Base-by-base conservation (phyloP, 2,888 invertebrate genomes). In the Caradrina kadenii region DNA sequence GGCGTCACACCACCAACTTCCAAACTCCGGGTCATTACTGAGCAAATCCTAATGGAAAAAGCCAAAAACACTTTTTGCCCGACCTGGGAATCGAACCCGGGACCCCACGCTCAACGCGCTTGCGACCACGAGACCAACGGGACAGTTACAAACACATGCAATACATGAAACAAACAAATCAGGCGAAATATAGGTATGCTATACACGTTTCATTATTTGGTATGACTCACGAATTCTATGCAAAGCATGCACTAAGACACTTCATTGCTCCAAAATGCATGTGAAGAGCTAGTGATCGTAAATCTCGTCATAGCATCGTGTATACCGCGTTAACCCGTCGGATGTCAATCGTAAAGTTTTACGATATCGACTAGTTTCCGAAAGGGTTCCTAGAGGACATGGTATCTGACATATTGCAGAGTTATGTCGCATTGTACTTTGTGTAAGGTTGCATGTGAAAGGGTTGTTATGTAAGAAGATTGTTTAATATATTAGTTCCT, bases 341-440 rank as follows among this genome's bases (percentile, higher is more conserved):
- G 94, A 95, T 94, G 91, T 90, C 87, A 86, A 86, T 94, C 94
- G 93, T 96, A 93, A 96, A 95, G 78, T 93, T 96, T 96, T 95
- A 96, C 92, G 95, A 93, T 91, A 93, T 88, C 91, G 86, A 92
- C 89, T 87, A 90, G 92, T 91, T 93, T 94, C 94, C 94, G 93
- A 89, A 94, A 92, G 94, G 95, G 93, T 94, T 92, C 87, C 77
- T 74, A 65, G 35, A 73, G 62, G 77, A 79, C 80, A 68, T 80
- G 70, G 70, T 75, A 61, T 70, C 15, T 58, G 13, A 50, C 80
- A 49, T 79, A 80, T 76, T 72, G 78, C 53, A 48, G 17, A 78
- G 67, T 80, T 67, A 76, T 62, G 64, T 66, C 1, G 17, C 1
- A 21, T 7, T 22, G 15, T 39, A 49, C 21, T 58, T 69, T 49